Conservation (phyloP, 2,888 invertebrate genomes). For the Drosophila austrosaltans region DNA sequence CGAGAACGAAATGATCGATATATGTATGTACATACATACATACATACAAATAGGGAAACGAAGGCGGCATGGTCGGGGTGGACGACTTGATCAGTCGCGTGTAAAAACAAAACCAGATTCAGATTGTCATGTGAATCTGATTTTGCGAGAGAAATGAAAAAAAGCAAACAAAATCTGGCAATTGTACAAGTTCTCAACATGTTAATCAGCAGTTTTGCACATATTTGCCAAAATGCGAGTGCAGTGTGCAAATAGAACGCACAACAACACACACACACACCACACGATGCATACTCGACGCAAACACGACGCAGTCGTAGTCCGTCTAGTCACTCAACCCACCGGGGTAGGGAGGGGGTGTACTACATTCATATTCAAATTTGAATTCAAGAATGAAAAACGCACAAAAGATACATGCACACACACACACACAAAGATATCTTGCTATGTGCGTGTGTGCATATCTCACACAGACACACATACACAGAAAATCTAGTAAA, state of each 20-base stretch:
- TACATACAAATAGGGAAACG: too few relatives aligned
- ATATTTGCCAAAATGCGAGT: conserved; percentile 24
- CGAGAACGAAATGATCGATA: conserved; percentile 45
- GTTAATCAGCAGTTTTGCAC: conserved; percentile 53
- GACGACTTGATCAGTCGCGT: conserved; percentile 36
- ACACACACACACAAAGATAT: conserved; percentile 18
- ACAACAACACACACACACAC: background rate
- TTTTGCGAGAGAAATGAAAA: conserved; percentile 26
- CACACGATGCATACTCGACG: too few relatives aligned
- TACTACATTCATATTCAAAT: background rate
- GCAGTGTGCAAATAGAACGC: conserved; percentile 37
- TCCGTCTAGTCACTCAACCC: too few relatives aligned
- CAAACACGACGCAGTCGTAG: background rate
- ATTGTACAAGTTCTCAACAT: conserved; percentile 29
- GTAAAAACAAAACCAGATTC: conserved; percentile 57
- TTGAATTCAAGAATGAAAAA: conserved; percentile 46
- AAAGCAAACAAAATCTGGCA: background rate
- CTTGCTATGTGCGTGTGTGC: background rate
- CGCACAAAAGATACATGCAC: conserved; percentile 20
- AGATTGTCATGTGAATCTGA: conserved; percentile 70
- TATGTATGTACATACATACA: background rate
- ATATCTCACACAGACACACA: conserved; percentile 5
- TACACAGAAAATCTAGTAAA: conserved; percentile 24
- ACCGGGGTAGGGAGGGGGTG: too few relatives aligned
- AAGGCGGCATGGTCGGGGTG: too few relatives aligned